Evolutionary conservation across 2,888 invertebrate species (phyloP), one percentile per base, ranked within the genome.

Genomic region (Drosophila meridiana): DNA sequence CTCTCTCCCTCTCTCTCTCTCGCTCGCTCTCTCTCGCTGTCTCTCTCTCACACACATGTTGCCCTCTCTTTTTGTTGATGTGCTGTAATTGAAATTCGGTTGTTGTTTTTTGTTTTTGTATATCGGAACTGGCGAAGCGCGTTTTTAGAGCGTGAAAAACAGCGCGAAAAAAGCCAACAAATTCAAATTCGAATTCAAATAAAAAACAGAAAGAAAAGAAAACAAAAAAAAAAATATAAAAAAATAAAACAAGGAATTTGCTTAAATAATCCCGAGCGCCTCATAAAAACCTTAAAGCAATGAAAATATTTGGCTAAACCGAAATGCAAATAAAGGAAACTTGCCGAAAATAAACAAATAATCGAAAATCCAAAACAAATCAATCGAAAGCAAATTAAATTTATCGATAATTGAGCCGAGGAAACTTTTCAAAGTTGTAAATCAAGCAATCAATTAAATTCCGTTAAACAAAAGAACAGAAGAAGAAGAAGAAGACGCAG

Each of bases 131-230:
- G 34, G 59, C 63, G 43, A 50, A 28, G 57, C 52, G 69, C 58
- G 62, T 73, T 65, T 77, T 69, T 53, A 30, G 61, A 70, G 65
- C 78, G 74, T 70, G 64, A 68, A 70, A 68, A 64, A 38, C 52
- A 55, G 14, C 53, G 13, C 56, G 14, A 40, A 53, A 2, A 13
- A 45, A 13, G n/a, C 14, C 0, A 47, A 47, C 47, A 13, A 55
- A 50, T 34, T 28, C 4, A 42, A 47, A 28, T 53, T 20, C 20
- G 20, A 20, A 20, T 20, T 20, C 20, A 20, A 28, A 36, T 2
- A 9, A 20, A 20, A 20, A 20, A 20, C 20, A 20, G 20, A 20
- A 20, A 20, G 20, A 20, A 20, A 20, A 20, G 20, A 20, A 20
- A 20, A 20, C 20, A 20, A 20, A 20, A 20, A 20, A 45, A 59